Evolutionary conservation across 2,113 vertebrate genomes (phyloP), one percentile per base, ranked within the genome.

Genomic region (Paratilapia polleni): DNA sequence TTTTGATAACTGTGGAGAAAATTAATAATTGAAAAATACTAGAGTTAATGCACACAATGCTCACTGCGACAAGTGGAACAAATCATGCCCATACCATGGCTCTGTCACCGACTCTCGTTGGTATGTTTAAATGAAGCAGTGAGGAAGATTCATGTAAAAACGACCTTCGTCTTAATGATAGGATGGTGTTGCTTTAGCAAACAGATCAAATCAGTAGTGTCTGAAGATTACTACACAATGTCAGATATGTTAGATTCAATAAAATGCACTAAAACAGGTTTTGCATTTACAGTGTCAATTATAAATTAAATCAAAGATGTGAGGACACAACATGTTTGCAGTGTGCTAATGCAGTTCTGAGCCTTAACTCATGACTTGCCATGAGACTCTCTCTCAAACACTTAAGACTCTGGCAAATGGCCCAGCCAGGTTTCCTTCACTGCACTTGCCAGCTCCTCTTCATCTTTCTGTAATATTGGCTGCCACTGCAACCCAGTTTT

Each of bases 381-480:
- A 1, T 73, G 28, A 73, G 54, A 64, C 38, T 73, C 52, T 62
- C 24, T 61, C 59, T 70, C 11, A n/a, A 20, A 49, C 63, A 61
- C 77, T 61, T 63, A 20, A 41, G 68, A 28, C 76, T 83, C 52
- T 19, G 58, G 49, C 70, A 79, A 80, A 81, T 6, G 15, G 19
- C 73, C 19, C 31, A n/a, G 59, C 31, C 61, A 80, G 58, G n/a
- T 54, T 34, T 77, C 47, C 38, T 24, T 36, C n/a, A 19, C 64
- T 28, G 31, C n/a, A 13, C 73, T 68, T 4, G 20, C 41, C 63
- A 31, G 17, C 36, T 64, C 24, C 31, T 54, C 80, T 52, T 74
- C 60, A 63, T 80, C 80, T 56, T 83, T 80, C 49, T 6, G 6
- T 41, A 68, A 36, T 85, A 63, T 47, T 43, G 36, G 56, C 73